Evolutionary conservation across 2,113 vertebrate species (phyloP), one percentile per base, ranked within the genome.

Genomic region (Mobula hypostoma): DNA sequence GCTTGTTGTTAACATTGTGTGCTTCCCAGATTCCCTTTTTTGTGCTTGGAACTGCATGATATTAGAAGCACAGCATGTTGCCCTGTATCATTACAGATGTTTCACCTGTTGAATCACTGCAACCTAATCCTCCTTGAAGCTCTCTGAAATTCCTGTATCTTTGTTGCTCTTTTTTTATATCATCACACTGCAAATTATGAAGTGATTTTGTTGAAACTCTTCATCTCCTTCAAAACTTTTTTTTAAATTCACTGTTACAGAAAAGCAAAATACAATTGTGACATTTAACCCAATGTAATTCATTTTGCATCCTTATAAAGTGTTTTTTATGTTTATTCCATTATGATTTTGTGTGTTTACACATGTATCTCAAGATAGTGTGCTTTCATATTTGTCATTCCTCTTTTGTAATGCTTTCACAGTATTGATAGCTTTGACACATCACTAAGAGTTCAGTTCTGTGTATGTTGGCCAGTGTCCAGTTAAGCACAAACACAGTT

Each of bases 81-180:
- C n/a, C 48, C 11, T 93, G 90, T 70, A 70, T 91, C n/a, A 70
- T 91, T 32, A 91, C 90, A 74, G 90, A 93, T 27, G 36, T 48
- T 93, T 36, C 24, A 93, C 90, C 66, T 93, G 90, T 93, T 93
- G 90, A 93, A 72, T 48, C 90, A 92, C n/a, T 72, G 32, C 7
- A 32, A 27, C 85, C 63, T 66, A 88, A 32, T 93, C 68, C 68
- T 72, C 90, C n/a, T 24, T 92, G 63, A 74, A 32, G 40, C 36
- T 40, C 36, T 93, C 70, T 72, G 68, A 93, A 72, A 74, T 72
- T 93, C 66, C 21, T 48, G 21, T 21, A 74, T 32, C 70, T 93
- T 48, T 88, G 19, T 48, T 40, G 66, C 17, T 93, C 48, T 40
- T 24, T 48, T 72, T 93, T 11, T 93, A 48, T 8, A 66, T 70